Evolutionary conservation across 2,888 invertebrate genomes (phyloP), one percentile per base, ranked within the genome.

Genomic region (Sympetrum striolatum): DNA sequence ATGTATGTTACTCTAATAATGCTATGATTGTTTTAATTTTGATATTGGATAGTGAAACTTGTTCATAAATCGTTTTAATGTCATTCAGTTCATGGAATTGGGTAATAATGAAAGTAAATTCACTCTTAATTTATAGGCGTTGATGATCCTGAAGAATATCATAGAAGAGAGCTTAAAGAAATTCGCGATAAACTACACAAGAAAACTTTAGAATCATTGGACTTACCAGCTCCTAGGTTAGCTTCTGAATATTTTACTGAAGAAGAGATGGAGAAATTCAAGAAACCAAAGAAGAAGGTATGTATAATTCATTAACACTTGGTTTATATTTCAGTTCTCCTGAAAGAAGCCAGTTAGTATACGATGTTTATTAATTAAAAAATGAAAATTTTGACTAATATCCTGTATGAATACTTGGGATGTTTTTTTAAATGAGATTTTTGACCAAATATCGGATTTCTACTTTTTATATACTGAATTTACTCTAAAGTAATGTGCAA

Each of bases 201-300:
- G 91, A 96, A 96, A 93, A 96, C 95, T 25, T 93, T 98, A 92
- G 98, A 98, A 94, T 96, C 96, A 5, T 95, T 99, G 91, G 95
- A 95, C 91, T 94, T 96, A 92, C 95, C 96, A 22, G 95, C 96
- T 92, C 95, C 96, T 58, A 96, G 95, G 92, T 92, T 98, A 31
- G 99, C 98, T 1, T 96, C 96, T 15, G 99, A 99, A 94, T 99
- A 98, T 94, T 96, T 96, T 93, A 97, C 97, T 91, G 96, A 96
- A 92, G 96, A 96, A 91, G 99, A 99, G 94, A 94, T 98, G 93
- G 96, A 96, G 90, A 97, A 97, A 94, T 98, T 98, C 94, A 98
- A 98, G 94, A 98, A 98, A 93, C 96, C 97, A 90, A 98, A 97
- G 94, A 97, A 96, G 92, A 96, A 96, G 95, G 95, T 96, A 92